Base-by-base conservation (phyloP, 2,888 invertebrate genomes). In the Cyclophora punctaria region DNA sequence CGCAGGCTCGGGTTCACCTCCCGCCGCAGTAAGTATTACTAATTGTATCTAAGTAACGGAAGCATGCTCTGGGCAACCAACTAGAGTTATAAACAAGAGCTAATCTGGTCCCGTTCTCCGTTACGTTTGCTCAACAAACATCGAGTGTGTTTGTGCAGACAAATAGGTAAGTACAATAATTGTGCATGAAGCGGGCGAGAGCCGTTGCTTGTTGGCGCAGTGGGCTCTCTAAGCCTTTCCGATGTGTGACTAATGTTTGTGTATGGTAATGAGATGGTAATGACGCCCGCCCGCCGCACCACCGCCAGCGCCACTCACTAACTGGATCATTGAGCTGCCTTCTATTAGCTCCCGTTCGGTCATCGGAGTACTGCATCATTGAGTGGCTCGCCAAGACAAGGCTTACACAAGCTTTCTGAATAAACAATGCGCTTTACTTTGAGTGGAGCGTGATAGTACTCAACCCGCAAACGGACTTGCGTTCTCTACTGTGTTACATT, bases 191-290 rank as follows among this genome's bases (percentile, higher is more conserved):
- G 80, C 74, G 74, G 72, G 69, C 68, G 67, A 67, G 74, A 70
- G 70, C 64, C 71, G 67, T 69, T 71, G 69, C 76, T 71, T 82
- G 83, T 82, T 83, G 77, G 80, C 70, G 73, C 73, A 78, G 71
- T 71, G 80, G 73, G 69, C 74, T 72, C 77, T 73, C 77, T 83
- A 78, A 84, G 80, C 83, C 82, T 76, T 75, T 75, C 74, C 80
- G 71, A 78, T 75, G 77, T 77, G 77, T 80, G 80, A 83, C 80
- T 80, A 82, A 82, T 84, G 83, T 86, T 87, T 83, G 83, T 58
- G 48, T 85, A 88, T 87, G 87, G 62, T 87, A 85, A 88, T 85
- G 75, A 83, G 70, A 86, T 88, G 87, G 73, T 86, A 87, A 88
- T 86, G 73, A 76, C 64, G 64, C 70, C 52, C 56, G 52, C 59